Evolutionary conservation across 2,797 vertebrate species (phyloP).

Genomic region (Cottoperca gobio): DNA sequence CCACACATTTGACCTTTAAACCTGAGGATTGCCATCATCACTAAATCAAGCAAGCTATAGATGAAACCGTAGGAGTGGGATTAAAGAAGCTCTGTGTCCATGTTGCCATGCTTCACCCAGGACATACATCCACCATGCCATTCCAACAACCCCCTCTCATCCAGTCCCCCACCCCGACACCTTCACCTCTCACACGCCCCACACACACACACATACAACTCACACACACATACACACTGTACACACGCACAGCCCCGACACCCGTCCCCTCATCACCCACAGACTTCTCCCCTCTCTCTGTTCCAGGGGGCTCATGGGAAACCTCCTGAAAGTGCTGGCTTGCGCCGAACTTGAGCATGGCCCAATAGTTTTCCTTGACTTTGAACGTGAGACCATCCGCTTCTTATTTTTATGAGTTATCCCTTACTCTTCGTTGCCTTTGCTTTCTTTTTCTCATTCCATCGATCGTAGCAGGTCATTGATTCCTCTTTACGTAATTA

Average conservation of each 20-base stretch:
- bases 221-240: conserved; percentile 56
- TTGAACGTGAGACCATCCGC: conserved; percentile 95
- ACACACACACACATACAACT: conserved; percentile 40
- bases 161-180: conserved; percentile 56
- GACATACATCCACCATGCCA: conserved; percentile 67
- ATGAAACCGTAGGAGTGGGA: conserved; percentile 63
- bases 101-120: conserved; percentile 76
- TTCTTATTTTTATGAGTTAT: conserved; percentile 81
- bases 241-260: conserved; percentile 69
- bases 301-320: conserved; percentile 97
- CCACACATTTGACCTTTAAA: not conserved
- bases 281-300: conserved; percentile 89
- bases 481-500: conserved; percentile 47
- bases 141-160: conserved; percentile 62
- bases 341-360: conserved; percentile 97
- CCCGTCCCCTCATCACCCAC: conserved; percentile 84
- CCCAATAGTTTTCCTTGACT: conserved; percentile 99
- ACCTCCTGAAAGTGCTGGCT: conserved; percentile 98
- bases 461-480: conserved; percentile 52
- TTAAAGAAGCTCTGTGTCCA: conserved; percentile 74
- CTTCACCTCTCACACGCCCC: conserved; percentile 46
- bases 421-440: conserved; percentile 76
- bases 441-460: conserved; percentile 65
- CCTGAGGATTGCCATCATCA: not conserved
- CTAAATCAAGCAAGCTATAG: not conserved